Evolutionary conservation across 2,888 invertebrate genomes (phyloP).

Genomic region (Lochmaea crataegi): DNA sequence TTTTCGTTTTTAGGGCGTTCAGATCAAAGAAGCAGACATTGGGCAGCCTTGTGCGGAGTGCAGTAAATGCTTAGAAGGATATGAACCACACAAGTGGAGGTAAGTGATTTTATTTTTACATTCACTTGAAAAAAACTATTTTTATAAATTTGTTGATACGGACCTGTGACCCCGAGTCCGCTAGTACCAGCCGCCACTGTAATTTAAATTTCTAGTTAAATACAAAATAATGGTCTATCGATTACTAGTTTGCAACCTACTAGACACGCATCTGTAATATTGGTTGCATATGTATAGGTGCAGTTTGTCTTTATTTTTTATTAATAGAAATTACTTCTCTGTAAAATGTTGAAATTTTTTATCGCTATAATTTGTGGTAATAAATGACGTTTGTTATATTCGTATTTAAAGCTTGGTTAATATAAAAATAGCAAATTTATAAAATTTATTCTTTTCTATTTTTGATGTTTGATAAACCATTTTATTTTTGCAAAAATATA

Average conservation of each 20-base stretch:
- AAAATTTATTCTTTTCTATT: too few species aligned
- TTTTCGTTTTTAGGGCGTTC: constrained; percentile 78
- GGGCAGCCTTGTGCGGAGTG: constrained; percentile 89
- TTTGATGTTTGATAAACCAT: too few species aligned
- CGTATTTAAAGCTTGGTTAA: background rate
- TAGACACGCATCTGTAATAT: background rate
- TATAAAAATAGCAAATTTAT: too few species aligned
- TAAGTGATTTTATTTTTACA: constrained; percentile 67
- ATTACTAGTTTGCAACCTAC: background rate
- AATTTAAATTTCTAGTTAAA: background rate
- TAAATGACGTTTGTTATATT: background rate
- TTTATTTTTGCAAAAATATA: too few species aligned
- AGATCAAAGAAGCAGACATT: constrained; percentile 87
- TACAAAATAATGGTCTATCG: background rate
- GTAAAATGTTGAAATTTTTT: background rate
- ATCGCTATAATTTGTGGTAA: background rate
- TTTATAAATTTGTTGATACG: background rate
- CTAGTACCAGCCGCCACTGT: background rate
- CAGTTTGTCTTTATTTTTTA: background rate
- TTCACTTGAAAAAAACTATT: too few species aligned
- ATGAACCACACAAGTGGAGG: constrained; percentile 89
- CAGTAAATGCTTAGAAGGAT: constrained; percentile 82
- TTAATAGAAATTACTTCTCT: background rate
- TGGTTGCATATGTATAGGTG: background rate
- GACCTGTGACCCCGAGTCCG: background rate